phyloP scores from a whole-genome alignment of 2,888 invertebrate genomes.

The Himalopsyche tibetana region DNA sequence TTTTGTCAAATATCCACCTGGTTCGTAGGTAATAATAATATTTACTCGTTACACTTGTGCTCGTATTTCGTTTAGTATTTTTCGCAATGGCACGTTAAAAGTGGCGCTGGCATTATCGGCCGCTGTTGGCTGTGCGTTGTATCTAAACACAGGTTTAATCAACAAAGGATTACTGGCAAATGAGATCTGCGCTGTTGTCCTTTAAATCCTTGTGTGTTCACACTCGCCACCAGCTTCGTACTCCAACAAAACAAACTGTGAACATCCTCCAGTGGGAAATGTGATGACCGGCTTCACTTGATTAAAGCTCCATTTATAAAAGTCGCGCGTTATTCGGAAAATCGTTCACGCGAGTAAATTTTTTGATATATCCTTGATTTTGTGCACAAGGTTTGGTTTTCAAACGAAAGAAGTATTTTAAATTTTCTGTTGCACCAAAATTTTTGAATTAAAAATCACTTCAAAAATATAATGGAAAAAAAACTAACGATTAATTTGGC shows the following conservation, averaged over 20 bases:
- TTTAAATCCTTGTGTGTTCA: conserved; percentile 13
- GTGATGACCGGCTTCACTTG: neutral
- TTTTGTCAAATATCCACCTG: conserved; percentile 4
- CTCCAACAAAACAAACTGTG: neutral
- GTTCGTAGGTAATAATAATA: neutral
- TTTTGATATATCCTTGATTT: too few species aligned
- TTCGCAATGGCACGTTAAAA: conserved; percentile 10
- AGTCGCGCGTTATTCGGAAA: too few species aligned
- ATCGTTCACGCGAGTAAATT: too few species aligned
- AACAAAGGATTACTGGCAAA: conserved; percentile 15
- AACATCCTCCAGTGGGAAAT: conserved; percentile 8
- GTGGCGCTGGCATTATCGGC: neutral
- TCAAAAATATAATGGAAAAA: too few species aligned
- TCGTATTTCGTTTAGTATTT: conserved; percentile 18
- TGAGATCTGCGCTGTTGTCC: conserved; percentile 22
- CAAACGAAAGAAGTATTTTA: too few species aligned
- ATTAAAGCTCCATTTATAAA: too few species aligned
- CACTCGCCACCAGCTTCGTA: neutral
- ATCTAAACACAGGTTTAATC: conserved; percentile 23
- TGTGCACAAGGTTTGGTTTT: too few species aligned
- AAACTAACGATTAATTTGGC: too few species aligned
- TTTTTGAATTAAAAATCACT: too few species aligned
- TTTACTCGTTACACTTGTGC: neutral
- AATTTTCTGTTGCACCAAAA: too few species aligned
- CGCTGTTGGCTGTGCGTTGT: neutral